Conservation (phyloP, 1,140 invertebrate species). For the Stratiolaelaps scimitus region DNA sequence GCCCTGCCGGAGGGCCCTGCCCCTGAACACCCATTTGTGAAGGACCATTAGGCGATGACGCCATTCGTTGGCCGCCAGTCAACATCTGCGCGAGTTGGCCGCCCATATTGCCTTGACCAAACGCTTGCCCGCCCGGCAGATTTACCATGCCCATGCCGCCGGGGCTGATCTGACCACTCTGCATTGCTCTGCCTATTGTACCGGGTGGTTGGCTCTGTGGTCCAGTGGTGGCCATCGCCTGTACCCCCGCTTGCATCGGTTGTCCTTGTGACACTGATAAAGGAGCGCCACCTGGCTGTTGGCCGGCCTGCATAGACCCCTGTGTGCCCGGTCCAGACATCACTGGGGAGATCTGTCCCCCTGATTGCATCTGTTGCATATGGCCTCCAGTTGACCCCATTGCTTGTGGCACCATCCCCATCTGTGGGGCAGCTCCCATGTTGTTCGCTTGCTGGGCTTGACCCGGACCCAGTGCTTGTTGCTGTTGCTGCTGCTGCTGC, state of each 20-base stretch:
- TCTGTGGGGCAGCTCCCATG: background rate
- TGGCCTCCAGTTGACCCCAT: too few relatives aligned
- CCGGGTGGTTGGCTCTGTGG: too few relatives aligned
- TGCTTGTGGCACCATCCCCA: background rate
- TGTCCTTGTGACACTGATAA: too few relatives aligned
- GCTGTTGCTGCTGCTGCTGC: constrained; percentile 33
- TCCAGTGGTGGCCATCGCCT: constrained; percentile 34
- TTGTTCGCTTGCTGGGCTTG: constrained; percentile 12
- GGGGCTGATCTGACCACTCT: too few relatives aligned
- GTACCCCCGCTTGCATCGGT: constrained; percentile 4
- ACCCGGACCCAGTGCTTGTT: constrained; percentile 31
- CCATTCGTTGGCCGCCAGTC: background rate
- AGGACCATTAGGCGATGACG: background rate
- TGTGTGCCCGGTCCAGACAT: background rate
- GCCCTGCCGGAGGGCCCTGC: background rate
- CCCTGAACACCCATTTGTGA: background rate
- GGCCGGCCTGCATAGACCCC: too few relatives aligned
- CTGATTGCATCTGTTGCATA: constrained; percentile 29
- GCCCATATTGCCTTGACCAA: background rate
- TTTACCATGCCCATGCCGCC: too few relatives aligned
- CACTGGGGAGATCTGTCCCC: too few relatives aligned
- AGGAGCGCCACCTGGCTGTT: too few relatives aligned
- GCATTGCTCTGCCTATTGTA: too few relatives aligned
- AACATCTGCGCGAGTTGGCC: constrained; percentile 17
- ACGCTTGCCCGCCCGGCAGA: too few relatives aligned